Evolutionary conservation across 2,797 vertebrate genomes (phyloP).

Genomic region (Halcyon smyrnensis): DNA sequence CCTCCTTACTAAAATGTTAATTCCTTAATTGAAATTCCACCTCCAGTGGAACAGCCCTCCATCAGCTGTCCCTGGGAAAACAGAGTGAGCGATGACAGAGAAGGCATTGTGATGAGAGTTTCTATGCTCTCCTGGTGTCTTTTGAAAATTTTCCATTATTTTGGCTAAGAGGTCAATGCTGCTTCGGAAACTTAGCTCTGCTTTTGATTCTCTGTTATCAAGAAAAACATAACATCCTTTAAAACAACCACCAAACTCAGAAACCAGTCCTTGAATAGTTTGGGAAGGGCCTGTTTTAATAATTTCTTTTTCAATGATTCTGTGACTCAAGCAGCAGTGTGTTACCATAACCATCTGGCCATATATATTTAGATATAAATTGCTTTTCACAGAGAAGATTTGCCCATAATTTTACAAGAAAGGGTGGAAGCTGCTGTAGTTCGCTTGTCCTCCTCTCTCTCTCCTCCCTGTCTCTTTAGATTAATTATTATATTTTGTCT

Average conservation of each 20-base stretch:
- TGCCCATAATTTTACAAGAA: neutral
- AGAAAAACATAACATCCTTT: neutral
- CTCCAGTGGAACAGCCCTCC: slow-evolving; percentile 26
- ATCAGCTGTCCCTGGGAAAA: neutral
- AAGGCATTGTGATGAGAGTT: slow-evolving; percentile 23
- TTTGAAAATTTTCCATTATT: slow-evolving; percentile 30
- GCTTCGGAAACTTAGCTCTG: neutral
- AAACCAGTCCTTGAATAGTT: neutral
- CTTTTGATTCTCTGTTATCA: slow-evolving; percentile 35
- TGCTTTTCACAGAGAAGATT: neutral
- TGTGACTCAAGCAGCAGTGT: neutral
- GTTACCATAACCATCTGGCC: neutral
- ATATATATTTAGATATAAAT: neutral
- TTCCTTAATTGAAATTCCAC: slow-evolving; percentile 53
- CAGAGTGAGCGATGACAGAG: neutral
- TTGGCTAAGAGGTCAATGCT: neutral
- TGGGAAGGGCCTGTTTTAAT: slow-evolving; percentile 1
- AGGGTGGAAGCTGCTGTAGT: neutral
- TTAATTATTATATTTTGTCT: neutral
- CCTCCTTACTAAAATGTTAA: slow-evolving; percentile 31
- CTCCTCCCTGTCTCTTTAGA: neutral
- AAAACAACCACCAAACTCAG: neutral
- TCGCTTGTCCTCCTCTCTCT: neutral
- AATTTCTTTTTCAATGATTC: neutral
- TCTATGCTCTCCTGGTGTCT: neutral